Conservation (phyloP, 2,113 vertebrate genomes). For the Gobius niger region DNA sequence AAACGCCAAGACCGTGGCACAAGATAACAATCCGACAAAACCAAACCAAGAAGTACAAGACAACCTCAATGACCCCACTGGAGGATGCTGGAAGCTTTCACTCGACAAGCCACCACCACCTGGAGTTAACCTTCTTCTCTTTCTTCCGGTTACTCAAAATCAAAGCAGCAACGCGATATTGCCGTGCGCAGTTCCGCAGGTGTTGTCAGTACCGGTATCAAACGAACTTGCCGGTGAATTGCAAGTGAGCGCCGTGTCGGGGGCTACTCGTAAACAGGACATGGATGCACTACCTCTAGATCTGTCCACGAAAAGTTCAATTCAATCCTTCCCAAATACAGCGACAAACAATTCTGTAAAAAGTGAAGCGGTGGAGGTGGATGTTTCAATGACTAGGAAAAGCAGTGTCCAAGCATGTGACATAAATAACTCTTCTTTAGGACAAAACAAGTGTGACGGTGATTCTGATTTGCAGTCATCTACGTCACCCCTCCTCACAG, state of each 20-base stretch:
- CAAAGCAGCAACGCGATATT: constrained; percentile 10
- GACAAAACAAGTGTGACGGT: neutral
- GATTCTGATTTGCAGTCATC: neutral
- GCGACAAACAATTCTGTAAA: constrained; percentile 28
- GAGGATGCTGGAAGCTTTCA: constrained; percentile 57
- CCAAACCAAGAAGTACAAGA: neutral
- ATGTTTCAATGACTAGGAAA: constrained; percentile 18
- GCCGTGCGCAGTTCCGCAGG: constrained; percentile 11
- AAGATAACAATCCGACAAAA: neutral
- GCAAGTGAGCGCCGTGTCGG: neutral
- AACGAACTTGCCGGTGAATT: neutral
- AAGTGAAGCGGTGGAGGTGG: constrained; percentile 39
- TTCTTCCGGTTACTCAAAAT: constrained; percentile 53
- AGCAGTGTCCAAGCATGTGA: neutral
- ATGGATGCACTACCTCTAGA: constrained; percentile 40
- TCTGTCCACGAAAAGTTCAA: constrained; percentile 49
- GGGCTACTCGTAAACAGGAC: neutral
- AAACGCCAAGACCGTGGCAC: neutral
- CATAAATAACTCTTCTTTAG: neutral
- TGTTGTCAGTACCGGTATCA: constrained; percentile 1
- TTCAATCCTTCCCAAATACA: neutral
- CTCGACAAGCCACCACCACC: constrained; percentile 60
- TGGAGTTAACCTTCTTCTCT: constrained; percentile 62
- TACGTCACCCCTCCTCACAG: neutral
- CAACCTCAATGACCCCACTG: neutral